phyloP scores from a whole-genome alignment of 2,797 vertebrate genomes.

The Schizopygopsis malacanthus region DNA sequence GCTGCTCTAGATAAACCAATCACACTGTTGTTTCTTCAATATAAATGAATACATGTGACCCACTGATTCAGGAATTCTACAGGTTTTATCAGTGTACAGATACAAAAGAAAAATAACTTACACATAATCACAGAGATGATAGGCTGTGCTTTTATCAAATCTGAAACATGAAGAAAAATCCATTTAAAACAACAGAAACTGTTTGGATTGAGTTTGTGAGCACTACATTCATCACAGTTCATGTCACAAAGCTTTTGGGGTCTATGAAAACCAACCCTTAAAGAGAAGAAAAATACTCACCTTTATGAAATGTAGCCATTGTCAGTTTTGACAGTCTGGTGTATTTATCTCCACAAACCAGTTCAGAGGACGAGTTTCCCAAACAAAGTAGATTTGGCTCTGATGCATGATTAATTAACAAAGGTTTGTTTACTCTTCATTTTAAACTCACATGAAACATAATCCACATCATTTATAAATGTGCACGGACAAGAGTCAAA shows the following conservation, averaged over 20 bases:
- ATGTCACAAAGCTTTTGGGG: neutral
- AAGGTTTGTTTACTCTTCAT: neutral
- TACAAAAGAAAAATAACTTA: neutral
- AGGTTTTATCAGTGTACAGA: neutral
- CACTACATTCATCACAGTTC: neutral
- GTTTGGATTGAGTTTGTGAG: neutral
- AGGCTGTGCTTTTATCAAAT: neutral
- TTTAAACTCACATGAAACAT: neutral
- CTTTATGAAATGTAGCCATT: neutral
- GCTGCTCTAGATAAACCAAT: neutral
- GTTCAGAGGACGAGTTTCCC: neutral
- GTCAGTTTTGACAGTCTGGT: neutral
- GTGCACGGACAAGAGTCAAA: neutral
- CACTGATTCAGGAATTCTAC: neutral
- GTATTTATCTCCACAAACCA: neutral
- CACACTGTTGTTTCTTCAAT: neutral
- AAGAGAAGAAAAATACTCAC: neutral
- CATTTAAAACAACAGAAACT: neutral
- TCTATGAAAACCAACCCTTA: neutral
- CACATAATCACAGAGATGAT: neutral
- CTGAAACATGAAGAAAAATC: neutral
- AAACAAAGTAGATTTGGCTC: neutral
- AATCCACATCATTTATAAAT: neutral
- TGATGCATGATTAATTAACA: neutral
- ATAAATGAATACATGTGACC: neutral